A percentile compares a stretch with the other conserved stretches of the same genome.
Conservation (phyloP, 1,140 invertebrate species). For the Drosophila trapezifrons region DNA sequence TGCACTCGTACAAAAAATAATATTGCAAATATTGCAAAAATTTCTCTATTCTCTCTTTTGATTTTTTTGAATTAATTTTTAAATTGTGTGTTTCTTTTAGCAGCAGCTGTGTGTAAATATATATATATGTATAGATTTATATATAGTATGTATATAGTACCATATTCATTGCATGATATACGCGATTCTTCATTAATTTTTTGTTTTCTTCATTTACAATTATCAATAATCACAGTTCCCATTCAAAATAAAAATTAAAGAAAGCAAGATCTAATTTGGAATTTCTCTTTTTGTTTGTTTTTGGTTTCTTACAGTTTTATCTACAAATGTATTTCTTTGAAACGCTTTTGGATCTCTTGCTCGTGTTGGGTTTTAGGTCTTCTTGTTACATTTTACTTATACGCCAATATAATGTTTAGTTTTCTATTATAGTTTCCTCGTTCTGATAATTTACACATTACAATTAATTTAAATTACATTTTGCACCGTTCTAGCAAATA, state of each 20-base stretch:
- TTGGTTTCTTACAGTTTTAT: conserved; percentile 30
- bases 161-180: conserved; percentile 67
- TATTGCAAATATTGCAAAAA: conserved; percentile 78
- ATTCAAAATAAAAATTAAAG: conserved; percentile 69
- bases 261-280: conserved; percentile 74
- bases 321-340: conserved; percentile 62
- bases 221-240: conserved; percentile 79
- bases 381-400: conserved; percentile 23
- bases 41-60: conserved; percentile 42
- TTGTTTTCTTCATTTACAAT: conserved; percentile 58
- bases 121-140: conserved; percentile 46
- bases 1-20: conserved; percentile 64
- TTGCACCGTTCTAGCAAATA: conserved; percentile 42
- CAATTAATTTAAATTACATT: conserved; percentile 52
- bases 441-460: conserved; percentile 47
- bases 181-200: conserved; percentile 32
- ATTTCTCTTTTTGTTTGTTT: conserved; percentile 42
- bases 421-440: conserved; percentile 6
- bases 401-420: conserved; percentile 31
- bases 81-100: conserved; percentile 40
- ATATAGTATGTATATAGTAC: conserved; percentile 68
- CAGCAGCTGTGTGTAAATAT: conserved; percentile 57
- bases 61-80: conserved; percentile 41
- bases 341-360: conserved; percentile 67
- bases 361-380: conserved; percentile 45